Evolutionary conservation across 2,113 vertebrate genomes (phyloP).

Genomic region (Emydocephalus ijimae): DNA sequence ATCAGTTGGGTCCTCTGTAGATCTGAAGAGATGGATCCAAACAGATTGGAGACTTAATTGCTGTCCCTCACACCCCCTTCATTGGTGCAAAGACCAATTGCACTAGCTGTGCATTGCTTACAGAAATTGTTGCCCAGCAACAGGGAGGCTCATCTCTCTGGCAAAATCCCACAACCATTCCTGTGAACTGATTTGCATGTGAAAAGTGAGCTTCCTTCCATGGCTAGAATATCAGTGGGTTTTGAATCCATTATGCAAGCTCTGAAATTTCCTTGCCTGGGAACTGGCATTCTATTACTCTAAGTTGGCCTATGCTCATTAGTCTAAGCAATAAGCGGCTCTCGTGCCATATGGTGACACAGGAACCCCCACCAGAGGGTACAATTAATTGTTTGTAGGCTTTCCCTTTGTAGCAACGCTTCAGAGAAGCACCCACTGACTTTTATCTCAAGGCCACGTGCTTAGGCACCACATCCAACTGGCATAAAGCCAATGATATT

Average conservation of each 20-base stretch:
- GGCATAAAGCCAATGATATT: background rate
- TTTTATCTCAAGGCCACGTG: background rate
- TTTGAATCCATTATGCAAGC: background rate
- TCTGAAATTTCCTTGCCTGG: background rate
- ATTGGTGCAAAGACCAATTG: background rate
- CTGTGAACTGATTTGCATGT: slow-evolving; percentile 25
- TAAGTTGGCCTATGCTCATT: background rate
- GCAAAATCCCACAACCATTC: slow-evolving; percentile 31
- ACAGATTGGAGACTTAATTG: background rate
- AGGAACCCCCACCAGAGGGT: background rate
- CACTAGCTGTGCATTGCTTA: background rate
- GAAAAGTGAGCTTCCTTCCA: slow-evolving; percentile 26
- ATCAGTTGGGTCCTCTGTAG: background rate
- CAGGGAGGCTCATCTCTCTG: slow-evolving; percentile 20
- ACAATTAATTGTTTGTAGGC: background rate
- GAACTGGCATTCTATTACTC: background rate
- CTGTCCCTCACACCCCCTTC: background rate
- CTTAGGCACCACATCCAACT: background rate
- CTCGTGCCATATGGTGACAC: slow-evolving; percentile 4
- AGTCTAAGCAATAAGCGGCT: background rate
- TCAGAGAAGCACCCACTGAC: background rate
- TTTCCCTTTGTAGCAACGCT: background rate
- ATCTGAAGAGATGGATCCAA: background rate
- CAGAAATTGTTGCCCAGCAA: slow-evolving; percentile 17
- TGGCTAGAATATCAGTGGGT: background rate